Base-by-base conservation (phyloP, 1,140 invertebrate species). In the Telenomus remus region DNA sequence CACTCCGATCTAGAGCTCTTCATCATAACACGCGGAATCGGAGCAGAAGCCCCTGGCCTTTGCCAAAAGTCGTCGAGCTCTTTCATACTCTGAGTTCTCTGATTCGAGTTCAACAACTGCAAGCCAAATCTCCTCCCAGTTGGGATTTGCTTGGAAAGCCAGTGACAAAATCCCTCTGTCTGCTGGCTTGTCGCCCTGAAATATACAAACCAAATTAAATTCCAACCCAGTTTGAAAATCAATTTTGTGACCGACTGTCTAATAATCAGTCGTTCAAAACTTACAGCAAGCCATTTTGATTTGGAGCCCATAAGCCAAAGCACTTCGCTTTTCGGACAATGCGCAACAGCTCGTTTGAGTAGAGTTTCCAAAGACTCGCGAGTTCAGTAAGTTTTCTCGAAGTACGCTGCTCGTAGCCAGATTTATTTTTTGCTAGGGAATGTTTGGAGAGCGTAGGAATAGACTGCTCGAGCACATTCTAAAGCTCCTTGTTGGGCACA, bases 281-380 rank as follows among this genome's bases (percentile, higher is more conserved):
- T 90, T 87, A 94, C 95, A 4, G 97, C 96, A 76, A 98, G 87
- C 98, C 98, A 99, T 84, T 99, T 98, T 0, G 96, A 98, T 88
- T 99, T 99, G 4, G 98, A 98, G 6, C 97, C 96, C 98, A 99
- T 99, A 0, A 99, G 90, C 98, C 98, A 99, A 0, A 99, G 89
- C 2, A 97, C 92, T 89, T 99, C 98, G 8, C 95, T 97, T 87
- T 99, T 97, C 0, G 98, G 98, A 90, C 98, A 99, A 89, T 98
- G 95, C 0, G 94, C 94, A 0, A 99, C 98, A 7, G 98, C 98
- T 80, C 95, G 90, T 83, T 98, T 94, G 51, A 99, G 86, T 12
- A 99, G 84, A 0, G 92, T 89, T 87, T 99, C 97, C 61, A 99
- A 88, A 11, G 94, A 96, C 79, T 98, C 95, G 66, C 96, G 90